Percentiles rank a stretch among this genome's conserved stretches.
Conservation (phyloP, 2,888 invertebrate species). For the Oligia fasciuncula region DNA sequence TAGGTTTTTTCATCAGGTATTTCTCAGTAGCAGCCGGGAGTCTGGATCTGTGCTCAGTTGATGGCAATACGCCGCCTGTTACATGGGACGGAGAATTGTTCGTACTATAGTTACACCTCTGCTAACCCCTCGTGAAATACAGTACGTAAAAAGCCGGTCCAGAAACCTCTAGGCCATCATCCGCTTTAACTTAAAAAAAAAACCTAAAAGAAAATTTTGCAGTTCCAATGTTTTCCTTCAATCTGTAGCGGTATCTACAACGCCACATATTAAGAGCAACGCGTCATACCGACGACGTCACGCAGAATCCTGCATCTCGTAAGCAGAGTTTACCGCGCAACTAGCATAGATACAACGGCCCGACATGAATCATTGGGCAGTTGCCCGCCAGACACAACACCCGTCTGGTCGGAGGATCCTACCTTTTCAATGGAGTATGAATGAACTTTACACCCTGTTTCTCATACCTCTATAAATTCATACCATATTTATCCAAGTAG, state of each 20-base stretch:
- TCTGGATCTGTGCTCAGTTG: neutral
- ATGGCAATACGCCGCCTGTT: neutral
- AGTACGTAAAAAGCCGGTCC: neutral
- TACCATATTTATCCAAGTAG: neutral
- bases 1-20: neutral
- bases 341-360: no score
- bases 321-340: no score
- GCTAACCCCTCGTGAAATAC: no score
- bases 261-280: no score
- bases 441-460: no score
- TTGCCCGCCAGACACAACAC: no score
- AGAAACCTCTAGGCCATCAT: neutral
- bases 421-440: no score
- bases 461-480: no score
- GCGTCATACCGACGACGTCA: no score
- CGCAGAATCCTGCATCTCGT: no score
- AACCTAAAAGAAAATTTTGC: neutral
- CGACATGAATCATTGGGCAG: no score
- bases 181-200: neutral
- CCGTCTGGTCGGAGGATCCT: no score
- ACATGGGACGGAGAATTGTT: neutral
- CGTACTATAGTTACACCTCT: neutral
- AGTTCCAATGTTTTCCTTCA: neutral
- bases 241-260: neutral
- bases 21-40: neutral